Evolutionary conservation across 2,888 invertebrate genomes (phyloP).

Genomic region (Mesorhabditis belari): DNA sequence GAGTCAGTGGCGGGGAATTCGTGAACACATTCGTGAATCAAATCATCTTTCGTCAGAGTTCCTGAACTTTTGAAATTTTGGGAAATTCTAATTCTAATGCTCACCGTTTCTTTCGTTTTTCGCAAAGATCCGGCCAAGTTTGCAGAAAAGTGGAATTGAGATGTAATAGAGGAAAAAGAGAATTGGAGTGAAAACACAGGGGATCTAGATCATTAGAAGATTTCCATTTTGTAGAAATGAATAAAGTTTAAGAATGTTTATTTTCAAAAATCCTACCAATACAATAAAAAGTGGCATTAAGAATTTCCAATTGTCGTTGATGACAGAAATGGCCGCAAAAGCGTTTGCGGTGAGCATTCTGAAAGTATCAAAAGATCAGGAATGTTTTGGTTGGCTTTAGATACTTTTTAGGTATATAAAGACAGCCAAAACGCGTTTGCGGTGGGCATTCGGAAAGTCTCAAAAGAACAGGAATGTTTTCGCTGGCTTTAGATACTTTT

Average conservation of each 20-base stretch:
- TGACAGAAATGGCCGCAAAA: not conserved
- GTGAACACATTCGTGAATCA: not conserved
- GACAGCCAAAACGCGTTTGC: not conserved
- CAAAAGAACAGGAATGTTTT: no score
- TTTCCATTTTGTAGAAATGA: no score
- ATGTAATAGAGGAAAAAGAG: not conserved
- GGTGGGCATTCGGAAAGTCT: not conserved
- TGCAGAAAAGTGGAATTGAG: not conserved
- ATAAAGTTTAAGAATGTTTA: not conserved
- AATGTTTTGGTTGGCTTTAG: no score
- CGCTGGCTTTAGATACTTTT: no score
- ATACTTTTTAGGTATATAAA: no score
- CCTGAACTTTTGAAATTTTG: no score
- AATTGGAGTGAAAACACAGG: not conserved
- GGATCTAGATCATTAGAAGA: no score
- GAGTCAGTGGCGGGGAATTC: not conserved
- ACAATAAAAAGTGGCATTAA: not conserved
- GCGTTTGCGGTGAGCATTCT: not conserved
- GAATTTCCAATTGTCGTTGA: not conserved
- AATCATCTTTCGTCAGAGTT: not conserved
- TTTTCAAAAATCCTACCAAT: not conserved
- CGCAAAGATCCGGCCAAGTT: not conserved
- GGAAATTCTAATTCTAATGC: no score
- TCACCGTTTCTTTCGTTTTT: not conserved
- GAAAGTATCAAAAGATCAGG: not conserved